Evolutionary conservation across 2,888 invertebrate species (phyloP).

Genomic region (Polymixis flavicincta): DNA sequence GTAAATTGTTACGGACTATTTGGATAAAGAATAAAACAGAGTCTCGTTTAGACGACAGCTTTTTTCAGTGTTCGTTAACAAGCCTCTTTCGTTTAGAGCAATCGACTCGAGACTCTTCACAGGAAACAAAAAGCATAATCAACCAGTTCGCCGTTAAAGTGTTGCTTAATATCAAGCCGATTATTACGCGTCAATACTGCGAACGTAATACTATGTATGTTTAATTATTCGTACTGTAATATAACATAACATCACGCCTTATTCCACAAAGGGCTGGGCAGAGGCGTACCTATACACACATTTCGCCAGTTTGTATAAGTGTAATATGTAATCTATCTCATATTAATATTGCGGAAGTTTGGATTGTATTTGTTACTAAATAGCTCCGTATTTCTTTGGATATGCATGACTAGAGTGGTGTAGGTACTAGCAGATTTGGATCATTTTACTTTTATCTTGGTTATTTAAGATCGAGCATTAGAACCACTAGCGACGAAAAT

Average conservation of each 20-base stretch:
- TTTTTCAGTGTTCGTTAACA: conserved; percentile 70
- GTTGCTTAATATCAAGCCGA: conserved; percentile 35
- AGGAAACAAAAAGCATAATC: conserved; percentile 67
- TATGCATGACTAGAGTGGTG: not conserved
- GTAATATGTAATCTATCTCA: no score
- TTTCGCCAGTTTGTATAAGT: no score
- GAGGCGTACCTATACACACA: no score
- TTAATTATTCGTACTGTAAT: conserved; percentile 14
- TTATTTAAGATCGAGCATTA: not conserved
- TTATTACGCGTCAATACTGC: conserved; percentile 27
- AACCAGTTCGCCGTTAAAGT: conserved; percentile 55
- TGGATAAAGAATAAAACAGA: conserved; percentile 65
- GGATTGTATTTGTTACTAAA: conserved; percentile 4
- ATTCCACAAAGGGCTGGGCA: no score
- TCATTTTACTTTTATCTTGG: conserved; percentile 12
- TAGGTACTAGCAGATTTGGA: not conserved
- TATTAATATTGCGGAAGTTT: conserved; percentile 13
- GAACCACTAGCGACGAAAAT: not conserved
- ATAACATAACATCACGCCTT: no score
- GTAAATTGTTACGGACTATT: conserved; percentile 53
- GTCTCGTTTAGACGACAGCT: conserved; percentile 66
- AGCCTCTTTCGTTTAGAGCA: conserved; percentile 72
- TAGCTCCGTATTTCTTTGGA: not conserved
- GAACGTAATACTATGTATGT: conserved; percentile 18
- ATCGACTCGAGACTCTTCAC: conserved; percentile 75